Base-by-base conservation (phyloP, 2,113 vertebrate species). In the Oophaga pumilio region DNA sequence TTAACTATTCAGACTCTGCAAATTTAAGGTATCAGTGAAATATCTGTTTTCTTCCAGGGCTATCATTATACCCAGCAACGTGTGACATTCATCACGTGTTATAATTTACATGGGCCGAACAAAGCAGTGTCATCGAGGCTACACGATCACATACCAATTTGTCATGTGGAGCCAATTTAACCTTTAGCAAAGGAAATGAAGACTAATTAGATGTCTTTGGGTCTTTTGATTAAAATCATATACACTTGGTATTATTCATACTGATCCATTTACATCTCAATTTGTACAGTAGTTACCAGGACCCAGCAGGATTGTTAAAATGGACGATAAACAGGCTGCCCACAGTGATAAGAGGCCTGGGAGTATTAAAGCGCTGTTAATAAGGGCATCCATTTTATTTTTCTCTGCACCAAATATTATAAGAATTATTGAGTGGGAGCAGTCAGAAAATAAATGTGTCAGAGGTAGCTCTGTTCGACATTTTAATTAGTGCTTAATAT, bases 151-250 rank as follows among this genome's bases (percentile, higher is more conserved):
- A 74, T 28, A 43, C 33, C 52, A 69, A 80, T 87, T 87, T 80
- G 50, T 87, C 85, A 81, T 14, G 43, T 13, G 20, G 52, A 80
- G 64, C 62, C 43, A 82, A 73, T 87, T 87, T 82, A 73, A 50
- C 66, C 66, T 52, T 43, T 33, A 11, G 22, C 12, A 50, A 52
- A 74, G 59, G 77, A 60, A 81, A 82, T 62, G 53, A 8, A 87
- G 26, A 59, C 86, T 62, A 73, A 87, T 82, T 82, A 62, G 53
- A 82, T 87, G 64, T 74, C 77, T 73, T 87, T 87, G 73, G n/a
- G 77, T 86, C 53, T 43, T 73, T 87, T 74, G 78, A 87, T 82
- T 82, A 82, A 82, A 82, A 59, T 82, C 78, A 80, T 56, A 87
- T 82, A 26, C n/a, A 50, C 86, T 73, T 59, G 14, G 43, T 74